Evolutionary conservation across 2,797 vertebrate genomes (phyloP).

Genomic region (Vespertilio murinus): DNA sequence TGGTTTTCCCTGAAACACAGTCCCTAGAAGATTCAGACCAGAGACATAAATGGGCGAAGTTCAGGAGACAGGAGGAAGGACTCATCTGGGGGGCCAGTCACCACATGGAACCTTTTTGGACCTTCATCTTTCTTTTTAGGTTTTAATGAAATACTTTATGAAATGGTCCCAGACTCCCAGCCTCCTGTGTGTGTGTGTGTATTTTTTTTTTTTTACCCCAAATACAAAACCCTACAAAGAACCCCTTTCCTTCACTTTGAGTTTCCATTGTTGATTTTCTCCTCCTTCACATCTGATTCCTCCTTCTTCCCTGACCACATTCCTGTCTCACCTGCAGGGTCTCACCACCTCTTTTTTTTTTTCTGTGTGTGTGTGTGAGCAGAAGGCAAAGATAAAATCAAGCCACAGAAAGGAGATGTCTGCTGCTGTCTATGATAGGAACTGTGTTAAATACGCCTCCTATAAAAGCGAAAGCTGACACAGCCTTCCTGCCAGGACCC

Average conservation of each 20-base stretch:
- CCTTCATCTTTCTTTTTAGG: not conserved
- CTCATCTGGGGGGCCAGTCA: not conserved
- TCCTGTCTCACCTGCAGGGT: not conserved
- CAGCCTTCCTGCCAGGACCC: not conserved
- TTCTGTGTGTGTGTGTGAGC: not conserved
- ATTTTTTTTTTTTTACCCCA: not conserved
- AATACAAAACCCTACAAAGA: not conserved
- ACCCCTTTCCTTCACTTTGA: not conserved
- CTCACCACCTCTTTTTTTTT: not conserved
- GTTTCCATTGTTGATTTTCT: not conserved
- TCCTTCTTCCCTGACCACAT: not conserved
- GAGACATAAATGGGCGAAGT: not conserved
- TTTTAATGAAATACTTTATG: not conserved
- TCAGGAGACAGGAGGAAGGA: not conserved
- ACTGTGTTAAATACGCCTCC: not conserved
- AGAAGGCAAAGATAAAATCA: constrained; percentile 30
- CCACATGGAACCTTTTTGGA: not conserved
- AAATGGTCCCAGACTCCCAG: not conserved
- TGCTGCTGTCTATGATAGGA: not conserved
- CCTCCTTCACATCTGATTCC: not conserved
- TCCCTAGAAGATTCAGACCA: not conserved
- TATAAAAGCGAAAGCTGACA: not conserved
- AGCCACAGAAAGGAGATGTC: not conserved
- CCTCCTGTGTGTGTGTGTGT: not conserved
- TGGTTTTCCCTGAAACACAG: not conserved